Base-by-base conservation (phyloP, 2,888 invertebrate species). In the Agonopterix subpropinquella region DNA sequence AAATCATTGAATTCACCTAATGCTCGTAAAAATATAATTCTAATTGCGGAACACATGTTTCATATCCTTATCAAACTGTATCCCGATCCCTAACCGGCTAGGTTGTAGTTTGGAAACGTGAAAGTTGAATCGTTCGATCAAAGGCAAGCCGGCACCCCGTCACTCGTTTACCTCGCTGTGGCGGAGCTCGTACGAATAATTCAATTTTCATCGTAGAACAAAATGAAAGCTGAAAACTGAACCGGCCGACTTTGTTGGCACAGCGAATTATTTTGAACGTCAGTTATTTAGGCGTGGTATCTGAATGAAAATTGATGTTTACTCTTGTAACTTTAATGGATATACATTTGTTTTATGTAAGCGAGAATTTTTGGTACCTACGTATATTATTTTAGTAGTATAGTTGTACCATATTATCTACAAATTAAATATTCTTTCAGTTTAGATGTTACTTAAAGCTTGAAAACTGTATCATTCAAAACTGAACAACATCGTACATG, bases 1-100 rank as follows among this genome's bases (percentile, higher is more conserved):
- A 87, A 87, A 88, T 88, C 87, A 88, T 87, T 79, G 86, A 87
- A 87, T 86, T 78, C 77, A 78, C 84, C 83, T 78, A 77, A 83
- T 82, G 79, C 85, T 80, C 80, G 82, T 85, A 87, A 86, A 88
- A 87, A 86, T 86, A 82, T 83, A 79, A 81, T 79, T 83, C 83
- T 85, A 87, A 87, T 86, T 86, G 85, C 80, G 74, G 78, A 78
- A 80, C 81, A 80, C 78, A 75, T 74, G 78, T 73, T 75, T 79
- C 78, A 71, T 80, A 75, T 79, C 72, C 65, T 70, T 75, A 73
- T 76, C 73, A 69, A 77, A 75, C 78, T 78, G 74, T 69, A 65
- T 63, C 70, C 68, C 65, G 28, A 65, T 67, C 70, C 65, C 15
- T 10, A 11, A 11, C 39, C 73, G 76, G 69, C 58, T 67, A 77